A percentile compares a stretch with the other conserved stretches of the same genome.
Evolutionary conservation across 2,888 invertebrate genomes (phyloP).

Genomic region (Drosophila dives): DNA sequence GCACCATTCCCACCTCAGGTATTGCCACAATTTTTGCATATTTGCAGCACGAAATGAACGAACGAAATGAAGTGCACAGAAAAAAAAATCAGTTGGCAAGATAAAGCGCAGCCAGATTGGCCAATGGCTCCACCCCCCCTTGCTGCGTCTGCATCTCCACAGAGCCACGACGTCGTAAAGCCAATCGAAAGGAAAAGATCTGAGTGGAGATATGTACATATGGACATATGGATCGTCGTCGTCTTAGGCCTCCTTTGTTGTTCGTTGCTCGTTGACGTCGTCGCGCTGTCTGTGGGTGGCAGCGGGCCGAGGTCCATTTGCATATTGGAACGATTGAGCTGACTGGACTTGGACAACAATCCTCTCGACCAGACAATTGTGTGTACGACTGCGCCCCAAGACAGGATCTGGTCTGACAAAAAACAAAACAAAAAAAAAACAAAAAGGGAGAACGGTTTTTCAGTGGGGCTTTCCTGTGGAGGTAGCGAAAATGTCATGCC

Average conservation of each 20-base stretch:
- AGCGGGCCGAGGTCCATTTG: slow-evolving; percentile 68
- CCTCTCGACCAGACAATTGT: slow-evolving; percentile 56
- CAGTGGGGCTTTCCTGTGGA: slow-evolving; percentile 46
- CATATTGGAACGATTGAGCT: slow-evolving; percentile 76
- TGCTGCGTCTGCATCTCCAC: slow-evolving; percentile 33
- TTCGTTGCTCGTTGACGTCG: slow-evolving; percentile 24
- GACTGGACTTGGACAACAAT: slow-evolving; percentile 41
- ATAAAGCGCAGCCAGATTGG: slow-evolving; percentile 61
- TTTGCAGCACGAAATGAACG: slow-evolving; percentile 74
- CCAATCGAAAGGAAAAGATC: slow-evolving; percentile 76
- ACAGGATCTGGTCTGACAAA: slow-evolving; percentile 62
- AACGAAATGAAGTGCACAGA: slow-evolving; percentile 50
- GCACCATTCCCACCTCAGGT: slow-evolving; percentile 5
- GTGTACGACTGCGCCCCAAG: slow-evolving; percentile 55
- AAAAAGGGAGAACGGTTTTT: slow-evolving; percentile 65
- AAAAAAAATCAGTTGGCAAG: slow-evolving; percentile 61
- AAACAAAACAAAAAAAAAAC: background rate
- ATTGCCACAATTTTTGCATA: slow-evolving; percentile 76
- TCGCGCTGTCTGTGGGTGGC: slow-evolving; percentile 74
- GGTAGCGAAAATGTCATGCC: slow-evolving; percentile 82
- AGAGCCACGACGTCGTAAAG: slow-evolving; percentile 53
- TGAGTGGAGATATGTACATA: slow-evolving; percentile 56
- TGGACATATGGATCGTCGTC: slow-evolving; percentile 65
- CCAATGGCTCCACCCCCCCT: slow-evolving; percentile 17
- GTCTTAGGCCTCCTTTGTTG: slow-evolving; percentile 20